Percentiles rank a stretch among this genome's conserved stretches.
phyloP scores from a whole-genome alignment of 2,888 invertebrate species.

The Orthonevra nobilis region DNA sequence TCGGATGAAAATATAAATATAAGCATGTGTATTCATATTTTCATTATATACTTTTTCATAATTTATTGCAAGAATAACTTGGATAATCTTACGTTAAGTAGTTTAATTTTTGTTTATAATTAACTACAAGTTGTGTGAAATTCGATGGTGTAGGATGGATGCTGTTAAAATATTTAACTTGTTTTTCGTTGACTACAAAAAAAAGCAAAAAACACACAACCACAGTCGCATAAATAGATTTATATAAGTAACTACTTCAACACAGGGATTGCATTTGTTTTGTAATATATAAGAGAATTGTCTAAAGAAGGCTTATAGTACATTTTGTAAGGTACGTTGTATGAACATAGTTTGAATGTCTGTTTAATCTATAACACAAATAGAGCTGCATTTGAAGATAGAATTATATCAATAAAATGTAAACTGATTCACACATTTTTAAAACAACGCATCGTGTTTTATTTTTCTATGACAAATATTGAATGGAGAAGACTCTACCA shows the following conservation, averaged over 20 bases:
- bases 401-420: slow-evolving; percentile 57
- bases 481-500: too few species aligned
- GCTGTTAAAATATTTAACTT: slow-evolving; percentile 1
- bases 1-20: slow-evolving; percentile 4
- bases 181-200: not conserved
- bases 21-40: slow-evolving; percentile 31
- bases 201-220: slow-evolving; percentile 3
- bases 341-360: slow-evolving; percentile 29
- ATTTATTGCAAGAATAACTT: slow-evolving; percentile 56
- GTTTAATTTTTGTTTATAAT: slow-evolving; percentile 54
- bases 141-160: slow-evolving; percentile 21
- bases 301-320: slow-evolving; percentile 35
- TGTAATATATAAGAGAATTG: slow-evolving; percentile 26
- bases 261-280: slow-evolving; percentile 63
- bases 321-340: slow-evolving; percentile 43
- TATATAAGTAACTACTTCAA: slow-evolving; percentile 25
- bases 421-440: slow-evolving; percentile 59
- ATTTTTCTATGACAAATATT: too few species aligned
- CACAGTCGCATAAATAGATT: slow-evolving; percentile 33
- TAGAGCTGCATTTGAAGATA: slow-evolving; percentile 47
- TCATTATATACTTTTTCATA: slow-evolving; percentile 52
- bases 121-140: slow-evolving; percentile 43
- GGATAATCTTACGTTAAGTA: slow-evolving; percentile 53
- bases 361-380: slow-evolving; percentile 41
- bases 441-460: too few species aligned